Evolutionary conservation across 2,113 vertebrate species (phyloP), one percentile per base, ranked within the genome.

Genomic region (Sialia sialis): DNA sequence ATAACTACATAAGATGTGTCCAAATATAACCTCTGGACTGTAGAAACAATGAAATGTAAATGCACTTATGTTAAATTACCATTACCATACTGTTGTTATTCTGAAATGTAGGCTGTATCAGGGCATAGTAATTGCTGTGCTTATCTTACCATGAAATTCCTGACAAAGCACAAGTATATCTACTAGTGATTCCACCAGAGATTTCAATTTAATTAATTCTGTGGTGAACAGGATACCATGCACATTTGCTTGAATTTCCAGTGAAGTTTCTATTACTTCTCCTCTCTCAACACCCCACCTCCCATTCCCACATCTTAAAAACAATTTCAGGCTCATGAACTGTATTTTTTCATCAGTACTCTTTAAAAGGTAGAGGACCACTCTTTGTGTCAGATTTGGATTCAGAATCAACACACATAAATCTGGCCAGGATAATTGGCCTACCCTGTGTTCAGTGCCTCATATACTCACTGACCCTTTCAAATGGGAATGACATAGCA

Each of bases 231-330:
- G 16, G 11, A 36, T 38, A 49, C 3, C 10, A 1, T 38, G 7
- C 8, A 41, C 17, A 55, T 62, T 59, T 4, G 2, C 20, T 36
- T 39, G 5, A 51, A 80, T 79, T 85, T 82, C 30, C 25, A 64
- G 5, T 21, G 21, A 84, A 34, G 6, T 38, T 70, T 69, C 16
- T 13, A 5, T 64, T 52, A 16, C 6, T 34, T 34, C 3, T 17
- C 6, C 10, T 11, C 7, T 21, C 6, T 14, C 3, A 3, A 6
- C 3, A 2, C 2, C 9, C 3, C 4, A 4, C 3, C 2, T 34
- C 16, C 12, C 16, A 46, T 2, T 3, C 2, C 1, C 5, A 12
- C 34, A 11, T 27, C 15, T 70, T 70, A 62, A 62, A 75, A 79
- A 51, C 1, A 44, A 43, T n/a, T 30, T 38, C 4, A 43, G 36